Percentiles rank a stretch among this genome's conserved stretches.
Conservation (phyloP, 1,140 invertebrate species). For the Brachionus asplanchnoidis region DNA sequence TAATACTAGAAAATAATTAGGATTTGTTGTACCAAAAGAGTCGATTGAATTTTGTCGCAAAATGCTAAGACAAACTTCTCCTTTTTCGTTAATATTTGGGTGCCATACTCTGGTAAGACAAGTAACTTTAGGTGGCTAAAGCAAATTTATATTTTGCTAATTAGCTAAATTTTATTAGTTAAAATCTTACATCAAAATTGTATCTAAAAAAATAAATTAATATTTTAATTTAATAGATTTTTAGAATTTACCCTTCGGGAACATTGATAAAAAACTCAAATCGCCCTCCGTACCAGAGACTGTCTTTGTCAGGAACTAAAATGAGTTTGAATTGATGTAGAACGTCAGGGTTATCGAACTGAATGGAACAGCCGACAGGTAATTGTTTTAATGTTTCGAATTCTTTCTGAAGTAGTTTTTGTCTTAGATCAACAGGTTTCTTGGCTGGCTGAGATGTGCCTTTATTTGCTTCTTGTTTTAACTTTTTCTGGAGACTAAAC, state of each 20-base stretch:
- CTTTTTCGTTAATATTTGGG: constrained; percentile 88
- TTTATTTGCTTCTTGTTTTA: constrained; percentile 14
- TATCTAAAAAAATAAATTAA: constrained; percentile 2
- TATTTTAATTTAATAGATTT: neutral
- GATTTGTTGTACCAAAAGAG: constrained; percentile 10
- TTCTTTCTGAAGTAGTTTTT: constrained; percentile 40
- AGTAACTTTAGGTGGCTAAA: constrained; percentile 86
- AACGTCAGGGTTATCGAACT: constrained; percentile 34
- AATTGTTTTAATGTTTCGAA: constrained; percentile 38
- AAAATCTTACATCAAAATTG: constrained; percentile 28
- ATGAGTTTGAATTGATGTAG: constrained; percentile 39
- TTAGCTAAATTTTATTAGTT: neutral
- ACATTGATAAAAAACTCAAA: constrained; percentile 33
- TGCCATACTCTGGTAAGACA: constrained; percentile 87
- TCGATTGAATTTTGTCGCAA: constrained; percentile 63
- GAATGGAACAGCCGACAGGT: constrained; percentile 27
- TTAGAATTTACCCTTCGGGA: constrained; percentile 24
- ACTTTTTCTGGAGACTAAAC: constrained; percentile 35
- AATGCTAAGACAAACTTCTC: constrained; percentile 87
- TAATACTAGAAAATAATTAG: neutral
- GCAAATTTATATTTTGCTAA: constrained; percentile 70
- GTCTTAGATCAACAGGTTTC: constrained; percentile 36
- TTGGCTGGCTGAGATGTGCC: constrained; percentile 1
- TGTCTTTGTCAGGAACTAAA: constrained; percentile 36
- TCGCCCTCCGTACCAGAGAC: constrained; percentile 25